Evolutionary conservation across 2,797 vertebrate genomes (phyloP), one percentile per base, ranked within the genome.

Genomic region (Trachops cirrhosus): DNA sequence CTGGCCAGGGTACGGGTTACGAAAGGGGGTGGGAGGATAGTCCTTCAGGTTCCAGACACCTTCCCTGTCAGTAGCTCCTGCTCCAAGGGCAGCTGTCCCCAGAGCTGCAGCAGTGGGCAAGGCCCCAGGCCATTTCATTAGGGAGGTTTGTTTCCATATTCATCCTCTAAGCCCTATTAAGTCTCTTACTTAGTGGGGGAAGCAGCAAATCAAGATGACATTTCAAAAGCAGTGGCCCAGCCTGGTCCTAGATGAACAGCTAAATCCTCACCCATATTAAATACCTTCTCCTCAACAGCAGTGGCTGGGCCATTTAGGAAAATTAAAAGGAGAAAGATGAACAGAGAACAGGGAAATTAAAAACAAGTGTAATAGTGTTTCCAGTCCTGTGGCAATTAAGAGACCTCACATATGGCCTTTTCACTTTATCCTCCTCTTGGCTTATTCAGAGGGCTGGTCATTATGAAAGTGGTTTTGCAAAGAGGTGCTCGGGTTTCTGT

Each of bases 201-300:
- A 97, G 98, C 98, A 97, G 96, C 97, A 98, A 98, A 99, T 99
- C 98, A 98, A 98, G 98, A 99, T 99, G 98, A 98, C 98, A 99
- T 99, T 99, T 98, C 54, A 96, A 98, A 98, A 98, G 97, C 98
- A 89, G 86, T 78, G 98, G 96, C 96, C 97, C 92, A 97, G 97
- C 80, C 96, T 71, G 97, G 96, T 98, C 97, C 98, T 98, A 97
- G 98, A 98, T 97, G 98, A 98, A 98, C 98, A 98, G 96, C 97
- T 98, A 98, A 98, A 98, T 98, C 98, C 98, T 98, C 98, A 98
- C 96, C 97, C 98, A 98, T 98, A 98, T 98, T 98, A 98, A 98
- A 98, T 97, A 97, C 98, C 97, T 98, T 98, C 98, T 98, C 86
- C 97, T 98, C 97, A 95, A 97, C 92, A 97, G 97, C 97, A 97